These are phyloP conservation scores for Tipula unca DNA, from an alignment of 2,888 invertebrate species.

Conservation along the genomic window DNA sequence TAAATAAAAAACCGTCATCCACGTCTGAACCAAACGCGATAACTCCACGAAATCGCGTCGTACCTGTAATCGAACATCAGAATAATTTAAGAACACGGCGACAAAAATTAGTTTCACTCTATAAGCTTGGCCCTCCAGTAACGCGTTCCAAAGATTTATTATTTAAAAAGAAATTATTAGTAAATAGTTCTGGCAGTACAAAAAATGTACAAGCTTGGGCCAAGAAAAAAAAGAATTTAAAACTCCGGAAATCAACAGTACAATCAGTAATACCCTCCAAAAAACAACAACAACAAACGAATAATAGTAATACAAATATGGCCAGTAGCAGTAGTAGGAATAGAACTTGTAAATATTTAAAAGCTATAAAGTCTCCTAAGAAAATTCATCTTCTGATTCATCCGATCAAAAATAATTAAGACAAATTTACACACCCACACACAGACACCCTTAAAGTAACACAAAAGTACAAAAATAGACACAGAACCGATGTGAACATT, in stretches of 20 bases:
- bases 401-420: neutral
- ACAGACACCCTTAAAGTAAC: neutral
- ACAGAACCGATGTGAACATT: neutral
- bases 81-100: neutral
- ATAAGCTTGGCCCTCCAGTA: neutral
- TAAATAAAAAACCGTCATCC: neutral
- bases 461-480: neutral
- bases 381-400: neutral
- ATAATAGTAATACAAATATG: neutral
- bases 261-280: neutral
- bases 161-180: slow-evolving; percentile 2
- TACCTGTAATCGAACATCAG: neutral
- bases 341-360: neutral
- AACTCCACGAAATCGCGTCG: neutral
- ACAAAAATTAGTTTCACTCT: neutral
- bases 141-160: slow-evolving; percentile 18
- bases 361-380: neutral
- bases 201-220: neutral
- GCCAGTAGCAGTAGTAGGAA: neutral
- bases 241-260: neutral
- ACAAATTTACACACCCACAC: neutral
- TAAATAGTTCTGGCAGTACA: neutral
- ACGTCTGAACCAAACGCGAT: neutral
- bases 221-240: neutral
- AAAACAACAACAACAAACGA: neutral